These are phyloP conservation scores for Malacoraja senta DNA, from an alignment of 2,797 vertebrate genomes.

Conservation along the genomic window DNA sequence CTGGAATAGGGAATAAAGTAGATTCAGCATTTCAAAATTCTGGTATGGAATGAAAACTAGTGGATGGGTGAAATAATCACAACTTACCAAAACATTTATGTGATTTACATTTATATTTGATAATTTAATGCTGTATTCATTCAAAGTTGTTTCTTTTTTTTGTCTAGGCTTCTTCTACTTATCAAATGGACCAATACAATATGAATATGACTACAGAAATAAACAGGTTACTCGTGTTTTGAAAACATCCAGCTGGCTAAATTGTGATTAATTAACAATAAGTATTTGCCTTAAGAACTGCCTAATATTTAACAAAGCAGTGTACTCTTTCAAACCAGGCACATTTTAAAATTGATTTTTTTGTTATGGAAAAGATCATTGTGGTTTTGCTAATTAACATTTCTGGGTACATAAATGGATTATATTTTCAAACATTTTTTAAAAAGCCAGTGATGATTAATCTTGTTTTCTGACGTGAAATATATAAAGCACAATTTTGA, in stretches of 20 bases:
- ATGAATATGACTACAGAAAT: conserved; percentile 40
- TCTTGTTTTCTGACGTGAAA: background rate
- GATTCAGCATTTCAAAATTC: conserved; percentile 15
- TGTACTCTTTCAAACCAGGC: background rate
- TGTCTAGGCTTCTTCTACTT: conserved; percentile 42
- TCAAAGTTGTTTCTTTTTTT: background rate
- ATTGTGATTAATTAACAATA: background rate
- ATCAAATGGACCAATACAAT: conserved; percentile 40
- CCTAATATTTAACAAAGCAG: background rate
- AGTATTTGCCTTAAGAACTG: background rate
- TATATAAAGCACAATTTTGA: background rate
- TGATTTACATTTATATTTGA: background rate
- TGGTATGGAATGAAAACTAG: background rate
- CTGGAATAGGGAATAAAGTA: conserved; percentile 17
- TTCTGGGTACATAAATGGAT: background rate
- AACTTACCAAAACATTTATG: background rate
- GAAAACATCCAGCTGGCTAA: conserved; percentile 7
- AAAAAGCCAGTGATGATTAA: background rate
- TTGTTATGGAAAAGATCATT: background rate
- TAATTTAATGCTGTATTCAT: background rate
- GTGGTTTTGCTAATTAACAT: background rate
- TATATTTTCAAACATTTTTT: background rate
- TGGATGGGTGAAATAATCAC: background rate
- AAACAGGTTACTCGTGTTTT: background rate
- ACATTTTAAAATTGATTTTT: background rate